Conservation (phyloP, 2,797 vertebrate species). For the Xiphophorus birchmanni region DNA sequence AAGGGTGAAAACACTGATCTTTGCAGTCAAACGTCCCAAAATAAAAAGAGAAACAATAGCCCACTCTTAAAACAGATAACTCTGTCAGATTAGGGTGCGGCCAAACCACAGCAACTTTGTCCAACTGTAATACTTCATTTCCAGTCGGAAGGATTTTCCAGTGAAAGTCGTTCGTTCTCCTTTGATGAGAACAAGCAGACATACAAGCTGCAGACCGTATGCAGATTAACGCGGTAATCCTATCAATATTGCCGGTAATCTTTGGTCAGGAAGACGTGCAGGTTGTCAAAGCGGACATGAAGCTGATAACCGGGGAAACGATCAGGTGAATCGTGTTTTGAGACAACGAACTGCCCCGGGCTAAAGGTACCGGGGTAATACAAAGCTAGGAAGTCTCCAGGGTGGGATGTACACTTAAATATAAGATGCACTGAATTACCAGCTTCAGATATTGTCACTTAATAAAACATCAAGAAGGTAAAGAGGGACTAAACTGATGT, state of each 20-base stretch:
- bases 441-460: neutral
- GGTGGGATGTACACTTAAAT: neutral
- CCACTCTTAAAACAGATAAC: neutral
- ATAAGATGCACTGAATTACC: neutral
- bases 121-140: neutral
- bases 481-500: neutral
- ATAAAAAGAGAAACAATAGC: neutral
- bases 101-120: neutral
- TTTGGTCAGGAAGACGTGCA: slow-evolving; percentile 8
- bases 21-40: neutral
- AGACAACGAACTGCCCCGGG: neutral
- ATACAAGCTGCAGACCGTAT: neutral
- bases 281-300: neutral
- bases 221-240: slow-evolving; percentile 10
- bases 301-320: neutral
- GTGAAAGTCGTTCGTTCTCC: neutral
- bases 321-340: neutral
- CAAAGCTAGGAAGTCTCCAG: neutral
- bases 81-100: neutral
- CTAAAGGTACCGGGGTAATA: neutral
- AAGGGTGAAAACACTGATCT: neutral
- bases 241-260: slow-evolving; percentile 9
- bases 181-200: neutral
- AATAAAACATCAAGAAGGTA: neutral
- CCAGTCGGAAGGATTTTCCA: neutral